Percentiles rank a stretch among this genome's conserved stretches.
Evolutionary conservation across 2,888 invertebrate species (phyloP).

Genomic region (Zaprionus lineosus): DNA sequence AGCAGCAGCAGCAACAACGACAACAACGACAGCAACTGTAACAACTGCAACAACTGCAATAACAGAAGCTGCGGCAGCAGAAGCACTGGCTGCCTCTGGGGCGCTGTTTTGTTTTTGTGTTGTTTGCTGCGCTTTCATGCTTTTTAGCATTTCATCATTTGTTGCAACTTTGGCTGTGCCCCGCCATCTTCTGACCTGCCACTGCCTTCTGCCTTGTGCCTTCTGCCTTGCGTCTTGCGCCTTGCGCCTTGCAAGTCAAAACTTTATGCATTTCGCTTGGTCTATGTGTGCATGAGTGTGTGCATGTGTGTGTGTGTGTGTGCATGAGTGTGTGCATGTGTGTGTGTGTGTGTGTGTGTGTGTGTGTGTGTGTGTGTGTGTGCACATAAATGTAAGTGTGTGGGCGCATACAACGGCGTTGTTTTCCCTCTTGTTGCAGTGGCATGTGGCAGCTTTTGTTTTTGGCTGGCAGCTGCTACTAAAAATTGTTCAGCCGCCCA

Average conservation of each 20-base stretch:
- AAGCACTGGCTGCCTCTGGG: neutral
- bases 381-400: neutral
- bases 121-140: conserved; percentile 49
- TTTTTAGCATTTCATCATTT: conserved; percentile 71
- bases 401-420: conserved; percentile 11
- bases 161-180: conserved; percentile 47
- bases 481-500: neutral
- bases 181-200: neutral
- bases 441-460: conserved; percentile 41
- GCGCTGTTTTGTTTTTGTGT: conserved; percentile 18
- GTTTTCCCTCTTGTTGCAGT: conserved; percentile 32
- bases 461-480: conserved; percentile 9
- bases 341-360: conserved; percentile 6
- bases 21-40: neutral
- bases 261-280: conserved; percentile 49
- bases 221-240: neutral
- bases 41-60: neutral
- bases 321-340: conserved; percentile 4
- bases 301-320: too few relatives aligned
- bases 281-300: conserved; percentile 6
- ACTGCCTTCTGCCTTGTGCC: neutral
- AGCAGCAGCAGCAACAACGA: conserved; percentile 4
- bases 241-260: conserved; percentile 27
- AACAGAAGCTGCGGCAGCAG: neutral
- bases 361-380: neutral